These are phyloP conservation scores for Helogale parvula DNA, from an alignment of 2,113 vertebrate genomes.

Conservation along the genomic window DNA sequence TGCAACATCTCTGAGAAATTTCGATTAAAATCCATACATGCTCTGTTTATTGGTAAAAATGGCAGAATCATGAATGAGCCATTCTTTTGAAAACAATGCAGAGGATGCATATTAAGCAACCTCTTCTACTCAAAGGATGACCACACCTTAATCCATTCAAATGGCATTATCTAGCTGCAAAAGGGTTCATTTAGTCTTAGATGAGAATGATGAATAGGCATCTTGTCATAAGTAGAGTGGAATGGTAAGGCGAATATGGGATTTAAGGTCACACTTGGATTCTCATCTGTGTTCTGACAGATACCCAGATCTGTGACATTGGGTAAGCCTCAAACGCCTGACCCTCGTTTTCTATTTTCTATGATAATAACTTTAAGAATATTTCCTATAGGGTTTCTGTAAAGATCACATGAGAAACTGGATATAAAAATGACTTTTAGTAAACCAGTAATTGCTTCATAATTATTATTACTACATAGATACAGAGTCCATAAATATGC, in stretches of 20 bases:
- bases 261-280: not conserved
- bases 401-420: not conserved
- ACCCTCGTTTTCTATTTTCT: not conserved
- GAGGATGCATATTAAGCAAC: not conserved
- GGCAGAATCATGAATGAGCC: not conserved
- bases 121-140: not conserved
- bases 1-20: not conserved
- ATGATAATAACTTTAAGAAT: not conserved
- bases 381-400: not conserved
- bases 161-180: not conserved
- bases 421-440: not conserved
- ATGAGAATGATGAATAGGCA: not conserved
- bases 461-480: not conserved
- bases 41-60: not conserved
- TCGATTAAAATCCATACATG: not conserved
- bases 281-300: not conserved
- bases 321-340: not conserved
- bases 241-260: not conserved
- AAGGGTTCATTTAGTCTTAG: not conserved
- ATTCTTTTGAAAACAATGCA: slow-evolving; percentile 3
- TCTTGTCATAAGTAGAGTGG: not conserved
- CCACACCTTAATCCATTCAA: not conserved
- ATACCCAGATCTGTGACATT: not conserved
- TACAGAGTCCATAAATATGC: not conserved
- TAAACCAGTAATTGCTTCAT: not conserved